These are phyloP conservation scores for Melanotaenia boesemani DNA, from an alignment of 2,797 vertebrate genomes.

Conservation along the genomic window DNA sequence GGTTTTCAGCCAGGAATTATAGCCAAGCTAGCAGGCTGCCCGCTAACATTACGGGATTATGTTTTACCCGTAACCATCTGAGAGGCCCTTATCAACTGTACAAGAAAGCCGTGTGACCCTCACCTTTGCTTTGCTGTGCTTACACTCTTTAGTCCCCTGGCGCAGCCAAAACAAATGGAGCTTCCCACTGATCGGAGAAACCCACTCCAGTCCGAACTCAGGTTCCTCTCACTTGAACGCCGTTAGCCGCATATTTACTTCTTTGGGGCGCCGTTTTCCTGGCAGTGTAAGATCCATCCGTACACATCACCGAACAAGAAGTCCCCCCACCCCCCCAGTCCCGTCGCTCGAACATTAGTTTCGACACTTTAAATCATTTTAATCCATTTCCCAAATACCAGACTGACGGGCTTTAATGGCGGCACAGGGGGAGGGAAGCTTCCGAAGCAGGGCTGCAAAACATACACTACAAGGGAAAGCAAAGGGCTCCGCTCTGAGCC, in stretches of 20 bases:
- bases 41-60: slow-evolving; percentile 65
- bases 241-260: slow-evolving; percentile 76
- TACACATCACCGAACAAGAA: slow-evolving; percentile 51
- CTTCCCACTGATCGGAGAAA: slow-evolving; percentile 50
- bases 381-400: slow-evolving; percentile 47
- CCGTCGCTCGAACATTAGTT: slow-evolving; percentile 56
- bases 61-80: slow-evolving; percentile 35
- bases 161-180: slow-evolving; percentile 67
- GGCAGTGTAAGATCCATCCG: slow-evolving; percentile 57
- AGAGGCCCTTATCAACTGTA: slow-evolving; percentile 44
- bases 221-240: slow-evolving; percentile 67
- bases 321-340: slow-evolving; percentile 44
- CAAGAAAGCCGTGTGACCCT: slow-evolving; percentile 34
- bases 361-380: slow-evolving; percentile 72
- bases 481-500: slow-evolving; percentile 57
- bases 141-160: slow-evolving; percentile 67
- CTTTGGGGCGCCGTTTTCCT: slow-evolving; percentile 58
- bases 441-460: slow-evolving; percentile 61
- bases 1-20: slow-evolving; percentile 46
- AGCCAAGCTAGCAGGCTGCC: slow-evolving; percentile 56
- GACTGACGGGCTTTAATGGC: slow-evolving; percentile 75
- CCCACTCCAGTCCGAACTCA: slow-evolving; percentile 67
- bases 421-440: slow-evolving; percentile 65
- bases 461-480: slow-evolving; percentile 62
- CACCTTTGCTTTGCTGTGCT: slow-evolving; percentile 78